Evolutionary conservation across 2,888 invertebrate species (phyloP).

Genomic region (Diarsia rubi): DNA sequence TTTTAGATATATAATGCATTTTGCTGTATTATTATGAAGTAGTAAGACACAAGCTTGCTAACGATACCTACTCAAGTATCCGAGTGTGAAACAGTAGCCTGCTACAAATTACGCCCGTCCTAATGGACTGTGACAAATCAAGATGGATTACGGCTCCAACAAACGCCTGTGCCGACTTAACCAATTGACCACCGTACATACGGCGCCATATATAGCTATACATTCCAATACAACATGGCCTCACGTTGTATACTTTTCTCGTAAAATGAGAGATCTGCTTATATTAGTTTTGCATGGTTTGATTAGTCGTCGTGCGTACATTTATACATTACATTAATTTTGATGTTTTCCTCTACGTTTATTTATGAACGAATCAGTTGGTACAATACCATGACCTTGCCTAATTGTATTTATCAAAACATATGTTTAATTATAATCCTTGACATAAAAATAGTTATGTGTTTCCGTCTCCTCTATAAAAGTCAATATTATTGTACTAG

Average conservation of each 20-base stretch:
- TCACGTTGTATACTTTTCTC: not conserved
- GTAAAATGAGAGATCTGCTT: not conserved
- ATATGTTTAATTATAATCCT: constrained; percentile 36
- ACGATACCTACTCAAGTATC: not conserved
- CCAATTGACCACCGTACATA: constrained; percentile 29
- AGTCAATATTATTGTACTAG: constrained; percentile 16
- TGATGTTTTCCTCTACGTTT: constrained; percentile 40
- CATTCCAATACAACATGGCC: not conserved
- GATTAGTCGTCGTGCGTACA: not conserved
- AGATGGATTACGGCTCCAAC: constrained; percentile 47
- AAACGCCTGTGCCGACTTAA: constrained; percentile 33
- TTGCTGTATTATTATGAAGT: not conserved
- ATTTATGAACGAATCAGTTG: constrained; percentile 26
- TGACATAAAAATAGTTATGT: constrained; percentile 25
- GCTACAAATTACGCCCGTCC: constrained; percentile 21
- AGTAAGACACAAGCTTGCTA: not conserved
- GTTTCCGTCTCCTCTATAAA: constrained; percentile 34
- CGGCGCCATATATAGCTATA: not conserved
- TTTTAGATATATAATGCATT: not conserved
- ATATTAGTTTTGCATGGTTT: not conserved
- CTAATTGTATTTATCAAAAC: constrained; percentile 33
- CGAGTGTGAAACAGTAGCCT: constrained; percentile 36
- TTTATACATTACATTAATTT: constrained; percentile 19
- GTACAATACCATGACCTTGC: constrained; percentile 72
- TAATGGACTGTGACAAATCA: constrained; percentile 50